Base-by-base conservation (phyloP, 2,888 invertebrate genomes). In the Megalurothrips usitatus region DNA sequence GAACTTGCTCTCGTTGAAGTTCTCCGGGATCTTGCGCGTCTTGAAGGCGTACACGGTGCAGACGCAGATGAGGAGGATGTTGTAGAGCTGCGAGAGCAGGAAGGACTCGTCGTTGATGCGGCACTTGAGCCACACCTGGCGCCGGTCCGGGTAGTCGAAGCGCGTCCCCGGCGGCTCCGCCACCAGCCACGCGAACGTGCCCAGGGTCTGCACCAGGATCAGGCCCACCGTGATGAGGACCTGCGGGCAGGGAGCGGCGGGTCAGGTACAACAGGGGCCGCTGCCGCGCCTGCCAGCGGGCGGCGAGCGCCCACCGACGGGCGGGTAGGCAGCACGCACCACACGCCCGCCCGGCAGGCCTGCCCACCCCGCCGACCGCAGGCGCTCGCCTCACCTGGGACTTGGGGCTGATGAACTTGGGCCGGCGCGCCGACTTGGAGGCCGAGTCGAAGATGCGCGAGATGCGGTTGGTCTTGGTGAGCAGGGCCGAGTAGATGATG, bases 1-100 rank as follows among this genome's bases (percentile, higher is more conserved):
- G 85, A 91, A 91, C 84, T 91, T 90, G 0, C 91, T 91, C 86
- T 94, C 94, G 88, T 94, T 95, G 87, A 94, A 94, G 87, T 94
- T 94, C 86, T 94, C 94, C 0, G 94, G 94, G 28, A 95, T 90
- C 85, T 94, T 94, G 75, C 95, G 88, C 0, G 93, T 93, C 86
- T 92, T 92, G 79, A 93, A 88, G n/a, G 94, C 94, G 86, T 94
- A 93, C 58, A 92, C 87, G 4, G 94, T 94, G 86, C 94, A 94
- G 84, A 94, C 88, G 9, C 90, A 88, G 82, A 94, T 91, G 80
- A 94, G 89, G 83, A 93, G 86, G 83, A 93, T 91, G 86, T 93
- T 93, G 88, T 92, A 92, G 78, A 91, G 87, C 84, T 92, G 90
- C 0, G 92, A 92, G 84, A 91, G 89, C 80, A 92, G 87, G 84